phyloP scores from a whole-genome alignment of 37 sponge, comb jelly and placozoan species.

The Agelas oroides region DNA sequence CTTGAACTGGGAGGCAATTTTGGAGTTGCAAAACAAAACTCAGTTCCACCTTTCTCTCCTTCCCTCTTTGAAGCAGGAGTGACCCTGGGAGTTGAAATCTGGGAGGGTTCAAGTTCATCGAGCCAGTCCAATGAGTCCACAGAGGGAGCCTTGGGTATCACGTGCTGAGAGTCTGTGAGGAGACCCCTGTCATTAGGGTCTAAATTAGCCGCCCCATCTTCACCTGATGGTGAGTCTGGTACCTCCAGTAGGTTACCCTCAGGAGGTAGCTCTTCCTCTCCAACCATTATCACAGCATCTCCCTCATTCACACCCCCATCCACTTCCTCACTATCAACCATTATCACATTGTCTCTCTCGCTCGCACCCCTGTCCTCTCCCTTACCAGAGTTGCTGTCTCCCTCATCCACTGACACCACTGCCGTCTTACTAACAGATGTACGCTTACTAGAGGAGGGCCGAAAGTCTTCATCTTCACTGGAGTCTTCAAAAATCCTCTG shows the following conservation, averaged over 20 bases:
- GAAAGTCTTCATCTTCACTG: slow-evolving; percentile 78
- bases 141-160: slow-evolving; percentile 67
- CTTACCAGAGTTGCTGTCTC: neutral
- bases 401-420: neutral
- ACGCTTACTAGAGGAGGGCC: neutral
- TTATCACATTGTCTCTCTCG: neutral
- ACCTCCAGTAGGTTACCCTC: neutral
- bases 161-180: slow-evolving; percentile 29
- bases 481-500: slow-evolving; percentile 25
- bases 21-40: slow-evolving; percentile 30
- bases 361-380: too few relatives aligned
- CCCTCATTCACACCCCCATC: neutral
- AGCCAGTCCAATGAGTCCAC: slow-evolving; percentile 73
- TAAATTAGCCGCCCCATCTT: too few relatives aligned
- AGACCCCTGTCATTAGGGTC: neutral
- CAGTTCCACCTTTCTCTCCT: too few relatives aligned
- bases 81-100: neutral
- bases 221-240: neutral
- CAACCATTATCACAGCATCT: neutral
- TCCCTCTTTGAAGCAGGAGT: neutral
- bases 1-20: slow-evolving; percentile 1
- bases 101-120: slow-evolving; percentile 55
- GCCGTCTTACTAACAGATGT: too few relatives aligned
- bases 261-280: neutral
- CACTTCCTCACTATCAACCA: neutral